Evolutionary conservation across 2,797 vertebrate species (phyloP).

Genomic region (Coccyzus lansbergi): DNA sequence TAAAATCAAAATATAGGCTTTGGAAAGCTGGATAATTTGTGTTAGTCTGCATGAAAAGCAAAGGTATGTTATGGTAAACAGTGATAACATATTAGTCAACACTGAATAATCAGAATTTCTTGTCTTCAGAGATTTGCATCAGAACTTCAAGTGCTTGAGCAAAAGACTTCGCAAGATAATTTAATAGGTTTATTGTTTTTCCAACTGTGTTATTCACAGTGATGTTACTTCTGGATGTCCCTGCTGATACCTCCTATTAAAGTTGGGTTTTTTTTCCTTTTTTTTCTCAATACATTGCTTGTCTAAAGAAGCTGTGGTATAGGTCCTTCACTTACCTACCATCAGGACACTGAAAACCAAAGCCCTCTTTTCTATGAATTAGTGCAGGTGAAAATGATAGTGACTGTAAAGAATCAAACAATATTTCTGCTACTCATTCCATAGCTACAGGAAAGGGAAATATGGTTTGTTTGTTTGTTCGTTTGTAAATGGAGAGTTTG

Average conservation of each 20-base stretch:
- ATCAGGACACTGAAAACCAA: neutral
- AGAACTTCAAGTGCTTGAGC: neutral
- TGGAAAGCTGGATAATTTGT: slow-evolving; percentile 29
- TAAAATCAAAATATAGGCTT: slow-evolving; percentile 59
- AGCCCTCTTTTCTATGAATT: neutral
- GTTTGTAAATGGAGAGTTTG: neutral
- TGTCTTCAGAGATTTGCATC: neutral
- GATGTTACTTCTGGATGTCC: neutral
- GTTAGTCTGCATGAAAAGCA: neutral
- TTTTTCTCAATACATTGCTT: neutral
- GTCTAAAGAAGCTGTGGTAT: neutral
- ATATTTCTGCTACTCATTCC: neutral
- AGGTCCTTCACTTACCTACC: neutral
- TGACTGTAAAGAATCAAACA: neutral
- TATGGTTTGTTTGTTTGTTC: neutral
- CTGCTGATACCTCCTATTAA: neutral
- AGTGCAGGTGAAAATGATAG: neutral
- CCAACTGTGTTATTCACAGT: neutral
- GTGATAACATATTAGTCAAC: slow-evolving; percentile 7
- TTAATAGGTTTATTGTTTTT: slow-evolving; percentile 33
- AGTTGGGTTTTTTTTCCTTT: neutral
- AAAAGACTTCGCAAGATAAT: neutral
- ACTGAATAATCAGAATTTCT: slow-evolving; percentile 15
- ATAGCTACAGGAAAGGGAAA: neutral
- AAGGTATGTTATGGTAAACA: slow-evolving; percentile 28